Evolutionary conservation across 2,113 vertebrate genomes (phyloP).

Genomic region (Myiagra hebetior): DNA sequence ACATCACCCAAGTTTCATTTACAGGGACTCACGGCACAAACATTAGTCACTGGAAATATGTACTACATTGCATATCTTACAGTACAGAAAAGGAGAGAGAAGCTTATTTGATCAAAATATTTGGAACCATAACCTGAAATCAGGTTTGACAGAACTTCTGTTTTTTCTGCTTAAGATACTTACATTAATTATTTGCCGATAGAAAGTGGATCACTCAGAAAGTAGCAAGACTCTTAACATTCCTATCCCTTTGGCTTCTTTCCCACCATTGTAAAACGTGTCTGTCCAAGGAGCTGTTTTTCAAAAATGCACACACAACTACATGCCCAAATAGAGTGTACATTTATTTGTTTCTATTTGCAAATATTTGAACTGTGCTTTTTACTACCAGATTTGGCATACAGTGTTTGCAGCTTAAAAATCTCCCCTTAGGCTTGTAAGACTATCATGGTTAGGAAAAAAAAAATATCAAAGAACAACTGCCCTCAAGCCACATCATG

Average conservation of each 20-base stretch:
- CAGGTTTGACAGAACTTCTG: conserved; percentile 13
- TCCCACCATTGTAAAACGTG: background rate
- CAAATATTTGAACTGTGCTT: background rate
- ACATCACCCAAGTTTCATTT: conserved; percentile 46
- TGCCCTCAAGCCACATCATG: background rate
- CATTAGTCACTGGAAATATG: background rate
- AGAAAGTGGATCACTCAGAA: background rate
- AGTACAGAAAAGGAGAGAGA: background rate
- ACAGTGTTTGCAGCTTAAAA: background rate
- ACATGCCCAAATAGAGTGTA: background rate
- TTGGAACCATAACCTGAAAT: conserved; percentile 10
- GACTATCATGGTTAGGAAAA: background rate
- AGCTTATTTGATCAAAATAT: conserved; percentile 45
- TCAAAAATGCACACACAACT: background rate
- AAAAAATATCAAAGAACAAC: background rate
- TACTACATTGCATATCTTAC: background rate
- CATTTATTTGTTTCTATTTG: background rate
- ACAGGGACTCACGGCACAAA: background rate
- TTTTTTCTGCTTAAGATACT: background rate
- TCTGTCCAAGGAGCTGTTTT: background rate
- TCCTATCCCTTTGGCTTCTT: background rate
- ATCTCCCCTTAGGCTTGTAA: background rate
- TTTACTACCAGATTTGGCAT: background rate
- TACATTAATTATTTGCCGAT: background rate
- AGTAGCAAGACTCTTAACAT: background rate